Percentiles rank a stretch among this genome's conserved stretches.
phyloP scores from a whole-genome alignment of 2,113 vertebrate genomes.

The Stigmatopora argus region DNA sequence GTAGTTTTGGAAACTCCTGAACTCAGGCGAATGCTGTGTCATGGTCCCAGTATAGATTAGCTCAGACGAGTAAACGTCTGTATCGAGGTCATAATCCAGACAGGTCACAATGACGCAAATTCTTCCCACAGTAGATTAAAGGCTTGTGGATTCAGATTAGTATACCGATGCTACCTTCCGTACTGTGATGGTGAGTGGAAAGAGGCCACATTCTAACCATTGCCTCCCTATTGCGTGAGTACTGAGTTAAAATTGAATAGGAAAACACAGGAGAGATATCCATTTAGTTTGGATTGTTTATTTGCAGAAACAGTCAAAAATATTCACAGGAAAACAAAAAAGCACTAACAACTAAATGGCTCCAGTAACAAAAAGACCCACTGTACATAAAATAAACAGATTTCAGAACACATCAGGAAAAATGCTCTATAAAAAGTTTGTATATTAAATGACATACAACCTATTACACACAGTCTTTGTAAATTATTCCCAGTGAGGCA shows the following conservation, averaged over 20 bases:
- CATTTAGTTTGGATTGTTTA: constrained; percentile 47
- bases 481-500: constrained; percentile 37
- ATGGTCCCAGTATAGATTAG: background rate
- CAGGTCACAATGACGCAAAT: constrained; percentile 1
- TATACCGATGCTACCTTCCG: constrained; percentile 6
- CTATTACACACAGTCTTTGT: constrained; percentile 22
- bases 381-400: constrained; percentile 32
- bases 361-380: constrained; percentile 42
- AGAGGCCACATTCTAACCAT: background rate
- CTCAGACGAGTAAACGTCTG: background rate
- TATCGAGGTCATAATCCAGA: constrained; percentile 5
- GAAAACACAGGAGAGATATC: background rate
- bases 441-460: background rate
- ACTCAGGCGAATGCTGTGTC: constrained; percentile 17
- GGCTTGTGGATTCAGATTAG: constrained; percentile 43
- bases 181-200: background rate
- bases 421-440: constrained; percentile 17
- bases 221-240: background rate
- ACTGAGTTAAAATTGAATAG: background rate
- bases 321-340: constrained; percentile 52
- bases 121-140: constrained; percentile 33
- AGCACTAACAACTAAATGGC: constrained; percentile 51
- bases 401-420: constrained; percentile 42
- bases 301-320: constrained; percentile 61
- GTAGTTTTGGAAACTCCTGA: too few species aligned